Evolutionary conservation across 2,888 invertebrate species (phyloP).

Genomic region (Platycnemis pennipes): DNA sequence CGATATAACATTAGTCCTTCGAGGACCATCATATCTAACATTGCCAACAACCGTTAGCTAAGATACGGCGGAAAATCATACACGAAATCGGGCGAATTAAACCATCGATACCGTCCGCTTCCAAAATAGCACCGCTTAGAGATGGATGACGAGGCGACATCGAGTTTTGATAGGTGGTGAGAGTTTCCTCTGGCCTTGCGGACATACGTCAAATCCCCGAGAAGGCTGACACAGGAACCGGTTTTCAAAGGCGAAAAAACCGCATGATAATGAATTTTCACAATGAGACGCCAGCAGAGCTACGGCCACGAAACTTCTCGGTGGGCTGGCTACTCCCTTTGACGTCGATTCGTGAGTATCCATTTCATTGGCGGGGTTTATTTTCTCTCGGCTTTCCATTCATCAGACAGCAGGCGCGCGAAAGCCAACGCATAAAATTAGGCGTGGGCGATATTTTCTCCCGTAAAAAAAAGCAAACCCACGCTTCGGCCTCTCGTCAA

Average conservation of each 20-base stretch:
- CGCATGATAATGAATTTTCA: background rate
- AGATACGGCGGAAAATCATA: too few relatives aligned
- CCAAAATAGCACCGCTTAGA: too few relatives aligned
- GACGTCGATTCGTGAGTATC: too few relatives aligned
- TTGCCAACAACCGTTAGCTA: too few relatives aligned
- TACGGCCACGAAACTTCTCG: background rate
- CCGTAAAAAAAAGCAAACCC: background rate
- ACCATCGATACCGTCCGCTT: background rate
- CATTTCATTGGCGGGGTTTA: background rate
- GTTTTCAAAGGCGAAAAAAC: background rate
- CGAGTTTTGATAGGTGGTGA: background rate
- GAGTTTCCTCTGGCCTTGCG: background rate
- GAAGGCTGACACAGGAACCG: background rate
- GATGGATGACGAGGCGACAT: background rate
- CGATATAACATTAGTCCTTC: too few relatives aligned
- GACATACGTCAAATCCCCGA: background rate
- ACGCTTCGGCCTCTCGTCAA: background rate
- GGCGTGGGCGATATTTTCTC: too few relatives aligned
- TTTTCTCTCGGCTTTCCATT: constrained; percentile 17
- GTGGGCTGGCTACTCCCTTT: background rate
- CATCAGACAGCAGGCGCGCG: background rate
- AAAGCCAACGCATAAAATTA: background rate
- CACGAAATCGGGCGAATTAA: too few relatives aligned
- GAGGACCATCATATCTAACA: too few relatives aligned
- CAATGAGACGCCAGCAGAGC: background rate